Evolutionary conservation across 2,888 invertebrate species (phyloP).

Genomic region (Podotricha telesiphe): DNA sequence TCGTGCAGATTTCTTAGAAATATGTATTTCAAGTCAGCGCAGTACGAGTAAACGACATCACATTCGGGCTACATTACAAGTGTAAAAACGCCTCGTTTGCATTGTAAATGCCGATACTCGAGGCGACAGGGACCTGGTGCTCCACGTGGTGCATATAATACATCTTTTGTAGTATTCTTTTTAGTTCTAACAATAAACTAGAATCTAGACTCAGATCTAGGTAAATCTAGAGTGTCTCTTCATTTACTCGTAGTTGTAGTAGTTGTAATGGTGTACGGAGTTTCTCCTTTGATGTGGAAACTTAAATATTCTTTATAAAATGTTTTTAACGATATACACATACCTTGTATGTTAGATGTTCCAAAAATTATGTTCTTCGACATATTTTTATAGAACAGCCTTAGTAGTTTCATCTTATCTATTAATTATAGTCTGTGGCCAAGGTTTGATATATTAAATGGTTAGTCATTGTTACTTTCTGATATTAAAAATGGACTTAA

Average conservation of each 20-base stretch:
- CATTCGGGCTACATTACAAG: constrained; percentile 37
- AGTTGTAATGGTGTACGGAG: not conserved
- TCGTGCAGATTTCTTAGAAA: constrained; percentile 13
- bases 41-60: constrained; percentile 28
- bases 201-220: not conserved
- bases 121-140: not conserved
- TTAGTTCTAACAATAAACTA: not conserved
- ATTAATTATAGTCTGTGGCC: too few species aligned
- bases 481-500: too few species aligned
- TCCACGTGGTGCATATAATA: not conserved
- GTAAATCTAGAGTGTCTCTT: not conserved
- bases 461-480: too few species aligned
- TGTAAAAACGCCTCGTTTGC: constrained; percentile 41
- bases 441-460: too few species aligned
- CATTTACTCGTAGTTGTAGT: not conserved
- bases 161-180: constrained; percentile 5
- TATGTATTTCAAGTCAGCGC: constrained; percentile 23
- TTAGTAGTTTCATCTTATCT: too few species aligned
- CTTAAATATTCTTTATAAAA: not conserved
- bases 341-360: too few species aligned
- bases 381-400: too few species aligned
- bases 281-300: not conserved
- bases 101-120: constrained; percentile 40
- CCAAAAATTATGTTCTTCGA: too few species aligned
- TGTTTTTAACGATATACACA: too few species aligned